phyloP scores from a whole-genome alignment of 37 sponge, comb jelly and placozoan species.

The Chondrilla cf. caribensis region DNA sequence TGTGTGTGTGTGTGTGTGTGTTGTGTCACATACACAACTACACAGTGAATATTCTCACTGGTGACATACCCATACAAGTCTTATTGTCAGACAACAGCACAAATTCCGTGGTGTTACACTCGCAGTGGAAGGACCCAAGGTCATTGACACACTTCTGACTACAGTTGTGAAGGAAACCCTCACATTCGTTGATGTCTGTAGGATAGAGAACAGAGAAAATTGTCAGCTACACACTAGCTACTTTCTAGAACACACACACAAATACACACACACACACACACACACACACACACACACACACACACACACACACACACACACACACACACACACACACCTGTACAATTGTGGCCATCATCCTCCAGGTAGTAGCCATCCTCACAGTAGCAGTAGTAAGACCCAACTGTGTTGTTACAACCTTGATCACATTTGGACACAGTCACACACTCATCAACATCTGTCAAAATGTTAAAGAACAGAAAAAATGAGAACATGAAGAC shows the following conservation, averaged over 20 bases:
- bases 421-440: background rate
- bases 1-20: no score
- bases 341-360: background rate
- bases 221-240: background rate
- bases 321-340: conserved; percentile 1
- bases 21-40: no score
- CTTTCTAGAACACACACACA: background rate
- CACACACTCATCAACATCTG: background rate
- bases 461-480: no score
- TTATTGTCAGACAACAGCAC: background rate
- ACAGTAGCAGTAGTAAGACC: background rate
- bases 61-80: background rate
- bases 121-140: background rate
- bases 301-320: background rate
- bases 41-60: no score
- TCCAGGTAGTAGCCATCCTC: background rate
- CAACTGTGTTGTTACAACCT: background rate
- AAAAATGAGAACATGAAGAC: no score
- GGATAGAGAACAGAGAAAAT: background rate
- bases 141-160: conserved; percentile 7
- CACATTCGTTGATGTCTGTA: conserved; percentile 4
- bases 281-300: background rate
- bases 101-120: background rate
- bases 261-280: background rate
- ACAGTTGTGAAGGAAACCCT: background rate